A percentile compares a stretch with the other conserved stretches of the same genome.
Evolutionary conservation across 2,113 vertebrate genomes (phyloP).

Genomic region (Hippolais icterina): DNA sequence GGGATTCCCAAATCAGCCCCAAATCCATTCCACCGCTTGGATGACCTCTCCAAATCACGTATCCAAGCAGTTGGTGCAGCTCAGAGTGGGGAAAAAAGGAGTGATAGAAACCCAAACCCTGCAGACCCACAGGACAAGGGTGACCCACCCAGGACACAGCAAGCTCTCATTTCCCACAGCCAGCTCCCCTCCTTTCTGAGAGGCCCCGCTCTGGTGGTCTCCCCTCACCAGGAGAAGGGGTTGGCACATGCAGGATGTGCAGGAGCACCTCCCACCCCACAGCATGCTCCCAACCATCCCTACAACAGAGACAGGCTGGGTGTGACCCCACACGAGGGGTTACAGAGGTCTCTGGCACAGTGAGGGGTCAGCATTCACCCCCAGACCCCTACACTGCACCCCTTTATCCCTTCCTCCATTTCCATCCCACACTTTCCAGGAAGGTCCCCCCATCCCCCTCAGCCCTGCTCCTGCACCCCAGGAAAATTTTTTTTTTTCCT

Average conservation of each 20-base stretch:
- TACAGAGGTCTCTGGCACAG: not conserved
- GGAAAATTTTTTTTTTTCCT: not conserved
- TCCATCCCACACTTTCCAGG: not conserved
- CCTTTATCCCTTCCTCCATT: fast-evolving
- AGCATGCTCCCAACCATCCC: not conserved
- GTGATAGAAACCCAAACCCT: not conserved
- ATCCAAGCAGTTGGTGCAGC: not conserved
- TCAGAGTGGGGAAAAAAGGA: not conserved
- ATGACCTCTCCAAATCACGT: not conserved
- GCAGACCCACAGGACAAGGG: not conserved
- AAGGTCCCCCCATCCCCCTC: not conserved
- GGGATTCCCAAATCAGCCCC: not conserved
- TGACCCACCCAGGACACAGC: not conserved
- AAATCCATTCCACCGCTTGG: not conserved
- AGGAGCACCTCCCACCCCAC: not conserved
- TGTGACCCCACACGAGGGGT: fast-evolving
- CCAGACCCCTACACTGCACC: not conserved
- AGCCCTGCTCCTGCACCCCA: not conserved
- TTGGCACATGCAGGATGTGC: fast-evolving
- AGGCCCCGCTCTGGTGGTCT: not conserved
- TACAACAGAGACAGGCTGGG: not conserved
- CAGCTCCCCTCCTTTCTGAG: not conserved
- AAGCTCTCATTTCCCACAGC: not conserved
- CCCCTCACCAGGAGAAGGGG: not conserved
- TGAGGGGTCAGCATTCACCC: not conserved